Percentiles rank a stretch among this genome's conserved stretches.
Evolutionary conservation across 2,888 invertebrate species (phyloP).

Genomic region (Gymnocheta viridis): DNA sequence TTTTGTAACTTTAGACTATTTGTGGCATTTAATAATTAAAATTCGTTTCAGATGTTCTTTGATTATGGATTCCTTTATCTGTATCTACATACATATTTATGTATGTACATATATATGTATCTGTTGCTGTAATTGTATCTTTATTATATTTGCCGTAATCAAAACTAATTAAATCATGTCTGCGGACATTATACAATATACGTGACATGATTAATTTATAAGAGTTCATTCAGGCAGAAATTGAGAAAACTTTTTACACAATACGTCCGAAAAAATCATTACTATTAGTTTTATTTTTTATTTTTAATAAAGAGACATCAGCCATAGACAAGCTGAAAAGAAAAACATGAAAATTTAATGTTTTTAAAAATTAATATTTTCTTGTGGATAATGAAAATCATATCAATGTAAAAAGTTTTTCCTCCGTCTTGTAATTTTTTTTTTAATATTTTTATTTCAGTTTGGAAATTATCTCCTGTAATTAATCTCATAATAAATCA

Average conservation of each 20-base stretch:
- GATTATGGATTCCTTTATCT: constrained; percentile 37
- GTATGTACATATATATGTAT: background rate
- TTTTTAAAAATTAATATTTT: background rate
- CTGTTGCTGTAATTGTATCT: constrained; percentile 24
- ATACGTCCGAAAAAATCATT: background rate
- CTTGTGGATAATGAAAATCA: constrained; percentile 26
- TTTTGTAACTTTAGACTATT: background rate
- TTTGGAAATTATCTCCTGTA: constrained; percentile 47
- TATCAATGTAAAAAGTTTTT: constrained; percentile 13
- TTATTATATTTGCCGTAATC: constrained; percentile 48
- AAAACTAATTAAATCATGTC: constrained; percentile 67
- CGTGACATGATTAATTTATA: constrained; percentile 63
- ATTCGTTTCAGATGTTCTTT: constrained; percentile 41
- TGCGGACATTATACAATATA: constrained; percentile 66
- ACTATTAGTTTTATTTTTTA: too few species aligned
- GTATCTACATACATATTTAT: too few species aligned
- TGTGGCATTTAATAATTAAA: constrained; percentile 35
- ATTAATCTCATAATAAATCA: constrained; percentile 70
- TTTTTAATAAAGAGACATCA: too few species aligned
- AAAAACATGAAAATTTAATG: background rate
- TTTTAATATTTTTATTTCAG: background rate
- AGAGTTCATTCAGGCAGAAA: background rate
- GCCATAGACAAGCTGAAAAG: too few species aligned
- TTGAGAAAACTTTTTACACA: background rate
- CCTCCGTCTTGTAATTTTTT: background rate